These are phyloP conservation scores for Ochotona princeps DNA, from an alignment of 2,113 vertebrate species.

Conservation along the genomic window DNA sequence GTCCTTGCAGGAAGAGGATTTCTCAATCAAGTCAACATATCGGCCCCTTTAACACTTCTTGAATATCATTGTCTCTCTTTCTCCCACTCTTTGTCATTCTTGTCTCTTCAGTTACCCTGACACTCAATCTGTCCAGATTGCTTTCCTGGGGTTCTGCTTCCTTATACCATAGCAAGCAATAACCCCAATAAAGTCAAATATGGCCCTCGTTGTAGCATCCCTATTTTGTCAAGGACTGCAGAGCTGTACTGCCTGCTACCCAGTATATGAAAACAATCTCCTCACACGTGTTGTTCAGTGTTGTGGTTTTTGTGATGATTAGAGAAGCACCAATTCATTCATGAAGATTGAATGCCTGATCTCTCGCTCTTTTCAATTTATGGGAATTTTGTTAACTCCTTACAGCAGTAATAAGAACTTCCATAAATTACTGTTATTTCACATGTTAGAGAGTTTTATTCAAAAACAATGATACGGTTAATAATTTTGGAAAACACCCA, in stretches of 20 bases:
- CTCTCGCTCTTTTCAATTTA: not conserved
- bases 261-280: not conserved
- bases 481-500: not conserved
- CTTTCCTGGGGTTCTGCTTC: not conserved
- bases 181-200: not conserved
- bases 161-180: not conserved
- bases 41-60: too few relatives aligned
- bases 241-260: not conserved
- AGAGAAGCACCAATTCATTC: not conserved
- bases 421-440: not conserved
- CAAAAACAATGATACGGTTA: not conserved
- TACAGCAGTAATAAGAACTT: not conserved
- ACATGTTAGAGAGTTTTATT: not conserved
- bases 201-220: rapidly evolving
- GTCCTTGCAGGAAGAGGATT: too few relatives aligned
- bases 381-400: not conserved
- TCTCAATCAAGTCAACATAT: too few relatives aligned
- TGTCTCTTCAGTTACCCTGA: not conserved
- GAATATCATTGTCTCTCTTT: not conserved
- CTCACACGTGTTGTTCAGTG: not conserved
- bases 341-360: not conserved
- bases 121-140: rapidly evolving
- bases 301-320: not conserved
- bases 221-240: not conserved
- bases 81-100: not conserved